phyloP scores from a whole-genome alignment of 2,888 invertebrate genomes.

The Tetropium fuscum region DNA sequence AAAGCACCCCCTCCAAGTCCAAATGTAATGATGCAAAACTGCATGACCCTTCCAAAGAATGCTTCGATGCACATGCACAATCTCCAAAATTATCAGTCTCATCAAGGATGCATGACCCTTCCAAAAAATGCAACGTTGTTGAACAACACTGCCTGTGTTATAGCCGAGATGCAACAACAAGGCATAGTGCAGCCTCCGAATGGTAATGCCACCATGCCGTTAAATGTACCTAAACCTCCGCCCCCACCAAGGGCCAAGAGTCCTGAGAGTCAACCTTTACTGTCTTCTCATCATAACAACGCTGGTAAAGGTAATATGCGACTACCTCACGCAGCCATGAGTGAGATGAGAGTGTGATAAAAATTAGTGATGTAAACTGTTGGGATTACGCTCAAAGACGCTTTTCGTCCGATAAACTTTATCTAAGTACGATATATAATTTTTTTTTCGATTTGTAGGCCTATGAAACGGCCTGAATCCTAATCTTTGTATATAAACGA shows the following conservation, averaged over 20 bases:
- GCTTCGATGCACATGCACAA: constrained; percentile 63
- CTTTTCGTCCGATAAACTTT: constrained; percentile 53
- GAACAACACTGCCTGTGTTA: constrained; percentile 68
- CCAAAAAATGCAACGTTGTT: constrained; percentile 71
- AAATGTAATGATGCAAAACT: constrained; percentile 68
- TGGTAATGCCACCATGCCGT: constrained; percentile 70
- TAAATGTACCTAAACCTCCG: constrained; percentile 71
- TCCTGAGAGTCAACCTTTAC: constrained; percentile 70
- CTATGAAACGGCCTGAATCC: constrained; percentile 48
- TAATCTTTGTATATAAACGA: constrained; percentile 47
- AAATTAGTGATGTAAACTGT: constrained; percentile 31
- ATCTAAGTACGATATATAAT: constrained; percentile 34
- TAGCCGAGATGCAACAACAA: constrained; percentile 71
- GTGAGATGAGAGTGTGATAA: constrained; percentile 92
- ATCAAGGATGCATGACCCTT: constrained; percentile 67
- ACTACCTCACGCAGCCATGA: constrained; percentile 86
- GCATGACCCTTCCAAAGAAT: constrained; percentile 69
- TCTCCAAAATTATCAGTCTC: constrained; percentile 59
- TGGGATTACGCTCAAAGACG: constrained; percentile 45
- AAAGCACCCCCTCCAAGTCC: constrained; percentile 74
- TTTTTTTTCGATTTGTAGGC: constrained; percentile 37
- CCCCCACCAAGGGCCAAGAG: constrained; percentile 70
- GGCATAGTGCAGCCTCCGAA: constrained; percentile 72
- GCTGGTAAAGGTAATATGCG: constrained; percentile 69
- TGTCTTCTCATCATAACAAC: constrained; percentile 64